Conservation (phyloP, 2,888 invertebrate species). For the Argynnis bischoffii region DNA sequence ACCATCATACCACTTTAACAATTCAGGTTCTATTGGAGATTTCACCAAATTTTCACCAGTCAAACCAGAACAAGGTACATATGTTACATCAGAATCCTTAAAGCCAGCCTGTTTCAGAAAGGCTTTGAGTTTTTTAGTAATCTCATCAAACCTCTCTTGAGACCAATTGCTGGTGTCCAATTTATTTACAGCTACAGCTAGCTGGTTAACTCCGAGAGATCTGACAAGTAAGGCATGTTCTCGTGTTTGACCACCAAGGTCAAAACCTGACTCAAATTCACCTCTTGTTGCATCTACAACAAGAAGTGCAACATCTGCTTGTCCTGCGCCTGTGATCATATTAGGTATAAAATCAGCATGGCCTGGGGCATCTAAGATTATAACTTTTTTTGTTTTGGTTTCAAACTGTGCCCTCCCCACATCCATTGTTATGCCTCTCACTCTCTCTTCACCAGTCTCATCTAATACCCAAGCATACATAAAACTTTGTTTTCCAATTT, state of each 20-base stretch:
- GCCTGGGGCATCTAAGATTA: slow-evolving; percentile 97
- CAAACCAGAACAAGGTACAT: slow-evolving; percentile 98
- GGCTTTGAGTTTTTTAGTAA: slow-evolving; percentile 88
- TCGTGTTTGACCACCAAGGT: slow-evolving; percentile 97
- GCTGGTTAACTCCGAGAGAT: slow-evolving; percentile 93
- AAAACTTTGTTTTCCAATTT: slow-evolving; percentile 98
- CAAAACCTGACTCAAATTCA: slow-evolving; percentile 99
- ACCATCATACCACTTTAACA: slow-evolving; percentile 91
- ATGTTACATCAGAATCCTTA: slow-evolving; percentile 92
- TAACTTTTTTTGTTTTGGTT: slow-evolving; percentile 90
- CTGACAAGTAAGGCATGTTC: slow-evolving; percentile 98
- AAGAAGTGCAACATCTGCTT: slow-evolving; percentile 98
- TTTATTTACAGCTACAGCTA: slow-evolving; percentile 98
- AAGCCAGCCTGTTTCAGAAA: slow-evolving; percentile 96
- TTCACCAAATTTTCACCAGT: slow-evolving; percentile 95
- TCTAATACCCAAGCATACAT: slow-evolving; percentile 99
- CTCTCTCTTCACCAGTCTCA: slow-evolving; percentile 98
- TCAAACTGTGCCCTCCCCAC: slow-evolving; percentile 96
- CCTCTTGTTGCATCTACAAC: slow-evolving; percentile 98
- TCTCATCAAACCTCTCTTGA: slow-evolving; percentile 94
- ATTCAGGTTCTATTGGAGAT: slow-evolving; percentile 84
- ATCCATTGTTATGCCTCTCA: slow-evolving; percentile 99
- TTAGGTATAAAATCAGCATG: slow-evolving; percentile 99
- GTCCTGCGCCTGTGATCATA: slow-evolving; percentile 99
- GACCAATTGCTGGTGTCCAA: slow-evolving; percentile 98